Evolutionary conservation across 2,113 vertebrate species (phyloP).

Genomic region (Merops nubicus): DNA sequence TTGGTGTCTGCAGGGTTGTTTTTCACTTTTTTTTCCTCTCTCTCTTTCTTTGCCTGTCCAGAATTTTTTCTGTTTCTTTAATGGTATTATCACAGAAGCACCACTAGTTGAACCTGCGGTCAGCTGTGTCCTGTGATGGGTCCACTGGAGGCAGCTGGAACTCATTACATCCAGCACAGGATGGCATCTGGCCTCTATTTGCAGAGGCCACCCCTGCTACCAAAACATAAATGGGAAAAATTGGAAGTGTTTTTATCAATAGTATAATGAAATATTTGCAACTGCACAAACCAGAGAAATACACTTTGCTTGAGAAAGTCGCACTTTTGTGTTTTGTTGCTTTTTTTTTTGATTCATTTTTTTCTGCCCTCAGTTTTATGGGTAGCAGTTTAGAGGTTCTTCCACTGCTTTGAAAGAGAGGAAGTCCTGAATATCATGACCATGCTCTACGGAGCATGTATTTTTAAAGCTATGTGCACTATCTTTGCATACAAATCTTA

Average conservation of each 20-base stretch:
- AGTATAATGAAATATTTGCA: not conserved
- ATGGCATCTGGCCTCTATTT: not conserved
- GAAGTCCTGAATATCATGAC: not conserved
- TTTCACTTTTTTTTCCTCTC: not conserved
- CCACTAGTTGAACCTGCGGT: not conserved
- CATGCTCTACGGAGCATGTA: not conserved
- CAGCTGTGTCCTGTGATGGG: not conserved
- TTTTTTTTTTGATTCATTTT: fast-evolving
- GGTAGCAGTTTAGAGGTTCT: not conserved
- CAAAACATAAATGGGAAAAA: not conserved
- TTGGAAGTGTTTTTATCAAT: not conserved
- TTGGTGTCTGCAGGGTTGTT: not conserved
- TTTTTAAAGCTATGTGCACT: not conserved
- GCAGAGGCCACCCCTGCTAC: not conserved
- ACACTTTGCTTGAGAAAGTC: not conserved
- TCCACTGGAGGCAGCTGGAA: not conserved
- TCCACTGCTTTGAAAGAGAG: not conserved
- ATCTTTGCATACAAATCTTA: not conserved
- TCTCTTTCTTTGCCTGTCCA: not conserved
- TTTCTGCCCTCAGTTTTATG: not conserved
- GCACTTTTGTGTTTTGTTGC: not conserved
- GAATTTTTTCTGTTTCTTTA: not conserved
- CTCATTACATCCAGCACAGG: not conserved
- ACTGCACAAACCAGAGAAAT: not conserved
- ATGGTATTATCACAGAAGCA: fast-evolving